phyloP scores from a whole-genome alignment of 2,797 vertebrate genomes.

The Lithobates sylvaticus region DNA sequence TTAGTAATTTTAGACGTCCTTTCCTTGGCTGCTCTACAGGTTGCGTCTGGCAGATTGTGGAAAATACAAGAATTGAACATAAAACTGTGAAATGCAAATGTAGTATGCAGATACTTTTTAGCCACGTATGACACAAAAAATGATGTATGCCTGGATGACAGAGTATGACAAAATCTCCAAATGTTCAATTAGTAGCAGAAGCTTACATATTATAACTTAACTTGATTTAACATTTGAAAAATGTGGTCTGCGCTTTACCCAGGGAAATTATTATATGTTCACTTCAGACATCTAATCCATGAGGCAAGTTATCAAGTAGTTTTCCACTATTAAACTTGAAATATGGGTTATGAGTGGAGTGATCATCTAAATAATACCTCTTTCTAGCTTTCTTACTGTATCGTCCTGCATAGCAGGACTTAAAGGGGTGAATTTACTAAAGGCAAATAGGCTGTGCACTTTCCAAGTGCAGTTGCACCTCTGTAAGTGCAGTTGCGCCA shows the following conservation, averaged over 20 bases:
- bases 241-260: not conserved
- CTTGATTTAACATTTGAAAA: not conserved
- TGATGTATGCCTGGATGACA: not conserved
- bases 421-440: too few relatives aligned
- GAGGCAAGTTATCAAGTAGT: too few relatives aligned
- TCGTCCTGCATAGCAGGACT: too few relatives aligned
- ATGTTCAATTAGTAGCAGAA: not conserved
- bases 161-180: not conserved
- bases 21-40: conserved; percentile 54
- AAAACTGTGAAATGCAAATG: not conserved
- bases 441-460: too few relatives aligned
- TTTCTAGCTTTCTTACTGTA: too few relatives aligned
- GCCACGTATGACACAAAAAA: not conserved
- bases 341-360: too few relatives aligned
- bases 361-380: too few relatives aligned
- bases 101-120: not conserved
- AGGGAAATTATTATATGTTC: too few relatives aligned
- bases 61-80: conserved; percentile 7
- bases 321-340: too few relatives aligned
- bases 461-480: too few relatives aligned
- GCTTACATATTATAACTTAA: not conserved
- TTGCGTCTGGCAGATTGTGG: conserved; percentile 40
- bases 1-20: conserved; percentile 60
- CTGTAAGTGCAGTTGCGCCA: too few relatives aligned
- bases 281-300: too few relatives aligned